Percentiles rank a stretch among this genome's conserved stretches.
phyloP scores from a whole-genome alignment of 2,888 invertebrate species.

The Chloromyia formosa region DNA sequence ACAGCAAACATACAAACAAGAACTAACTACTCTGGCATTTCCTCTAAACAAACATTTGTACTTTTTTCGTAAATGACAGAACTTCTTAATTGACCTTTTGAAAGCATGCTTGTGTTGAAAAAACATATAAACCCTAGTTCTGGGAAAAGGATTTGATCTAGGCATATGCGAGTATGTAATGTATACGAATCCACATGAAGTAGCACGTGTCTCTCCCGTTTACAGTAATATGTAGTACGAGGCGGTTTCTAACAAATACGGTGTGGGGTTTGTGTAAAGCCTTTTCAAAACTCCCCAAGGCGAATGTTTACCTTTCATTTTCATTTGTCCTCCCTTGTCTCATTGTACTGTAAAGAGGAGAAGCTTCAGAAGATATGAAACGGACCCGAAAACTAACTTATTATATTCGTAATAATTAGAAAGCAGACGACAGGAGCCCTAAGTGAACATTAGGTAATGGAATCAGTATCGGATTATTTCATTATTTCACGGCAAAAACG shows the following conservation, averaged over 20 bases:
- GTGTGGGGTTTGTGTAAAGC: background rate
- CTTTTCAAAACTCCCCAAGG: background rate
- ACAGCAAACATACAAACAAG: too few relatives aligned
- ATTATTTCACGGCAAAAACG: background rate
- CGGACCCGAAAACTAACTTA: slow-evolving; percentile 9
- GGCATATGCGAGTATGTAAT: too few relatives aligned
- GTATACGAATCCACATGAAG: too few relatives aligned
- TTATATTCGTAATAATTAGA: slow-evolving; percentile 31
- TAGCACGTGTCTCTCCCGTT: too few relatives aligned
- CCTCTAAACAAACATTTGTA: slow-evolving; percentile 26
- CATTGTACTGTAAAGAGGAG: background rate
- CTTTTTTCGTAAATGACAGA: slow-evolving; percentile 20
- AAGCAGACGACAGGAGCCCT: background rate
- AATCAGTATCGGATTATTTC: slow-evolving; percentile 3
- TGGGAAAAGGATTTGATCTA: background rate
- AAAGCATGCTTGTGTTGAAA: background rate
- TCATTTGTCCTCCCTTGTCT: background rate
- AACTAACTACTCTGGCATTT: background rate
- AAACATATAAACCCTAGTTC: background rate
- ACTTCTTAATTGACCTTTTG: slow-evolving; percentile 45
- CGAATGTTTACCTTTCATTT: slow-evolving; percentile 27
- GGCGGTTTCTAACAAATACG: background rate
- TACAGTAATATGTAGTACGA: too few relatives aligned
- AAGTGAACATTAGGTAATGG: slow-evolving; percentile 2
- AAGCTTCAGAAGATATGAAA: background rate